Base-by-base conservation (phyloP, 1,140 invertebrate genomes). In the Drosophila nigromelanica region DNA sequence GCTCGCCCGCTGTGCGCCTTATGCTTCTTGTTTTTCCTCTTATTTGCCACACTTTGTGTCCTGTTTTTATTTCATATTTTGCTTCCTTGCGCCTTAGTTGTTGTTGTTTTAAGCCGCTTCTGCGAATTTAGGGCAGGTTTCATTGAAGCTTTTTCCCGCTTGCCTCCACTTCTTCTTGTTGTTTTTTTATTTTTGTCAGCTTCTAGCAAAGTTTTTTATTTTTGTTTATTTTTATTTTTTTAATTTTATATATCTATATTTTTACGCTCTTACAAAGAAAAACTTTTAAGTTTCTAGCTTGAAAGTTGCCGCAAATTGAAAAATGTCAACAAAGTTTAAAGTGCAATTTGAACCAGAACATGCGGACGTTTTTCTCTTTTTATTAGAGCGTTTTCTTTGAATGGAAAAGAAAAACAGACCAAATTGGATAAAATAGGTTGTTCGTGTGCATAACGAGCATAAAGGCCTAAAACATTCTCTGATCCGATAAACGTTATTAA, bases 81-180 rank as follows among this genome's bases (percentile, higher is more conserved):
- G 52, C 56, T 63, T 59, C 30, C 60, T 62, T 45, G 11, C 11
- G 14, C 7, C 39, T 62, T 67, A 35, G 37, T 52, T 63, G 35
- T 42, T 62, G 69, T 68, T 66, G 58, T 64, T 75, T 83, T 78
- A 89, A 86, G 82, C 82, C 76, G 82, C 82, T 87, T 89, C 75
- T 72, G 48, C 82, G 79, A 83, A 87, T 87, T 87, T 89, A 89
- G 83, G 83, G 83, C 83, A 87, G 83, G 83, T 77, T 87, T 82
- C 70, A 54, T 76, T 83, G 47, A 66, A 52, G 69, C 47, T 67
- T 67, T 52, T 72, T 55, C 55, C 59, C 51, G 64, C 73, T 24
- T 12, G 27, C 63, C 76, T 56, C 47, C 47, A 7, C 62, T 39
- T 60, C 51, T 59, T 43, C 42, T 54, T 66, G 48, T 59, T 37